Percentiles rank a stretch among this genome's conserved stretches.
Conservation (phyloP, 2,113 vertebrate species). For the Microtus pennsylvanicus region DNA sequence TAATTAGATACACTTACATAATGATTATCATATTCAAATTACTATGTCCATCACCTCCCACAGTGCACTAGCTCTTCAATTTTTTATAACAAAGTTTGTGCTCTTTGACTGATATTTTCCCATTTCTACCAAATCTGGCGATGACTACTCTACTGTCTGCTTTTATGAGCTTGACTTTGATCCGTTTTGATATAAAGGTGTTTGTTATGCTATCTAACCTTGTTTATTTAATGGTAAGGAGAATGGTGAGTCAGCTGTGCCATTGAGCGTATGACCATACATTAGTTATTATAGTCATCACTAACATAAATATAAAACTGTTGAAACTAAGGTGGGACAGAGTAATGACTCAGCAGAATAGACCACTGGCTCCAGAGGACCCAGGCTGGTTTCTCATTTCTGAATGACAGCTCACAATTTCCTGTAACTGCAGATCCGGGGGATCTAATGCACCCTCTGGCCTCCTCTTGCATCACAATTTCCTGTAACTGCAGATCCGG, state of each 20-base stretch:
- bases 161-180: not conserved
- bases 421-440: not conserved
- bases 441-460: not conserved
- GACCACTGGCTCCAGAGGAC: not conserved
- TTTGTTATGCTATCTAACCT: not conserved
- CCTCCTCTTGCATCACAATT: not conserved
- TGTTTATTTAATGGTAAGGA: not conserved
- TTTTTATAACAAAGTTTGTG: not conserved
- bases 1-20: not conserved
- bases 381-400: not conserved
- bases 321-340: not conserved
- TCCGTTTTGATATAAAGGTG: conserved; percentile 5
- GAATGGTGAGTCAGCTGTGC: not conserved
- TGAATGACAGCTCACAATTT: not conserved
- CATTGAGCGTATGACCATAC: not conserved
- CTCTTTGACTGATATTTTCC: not conserved
- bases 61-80: not conserved
- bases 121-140: not conserved
- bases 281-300: not conserved
- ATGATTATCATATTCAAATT: not conserved
- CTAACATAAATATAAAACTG: not conserved
- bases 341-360: not conserved
- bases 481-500: not conserved
- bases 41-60: not conserved
- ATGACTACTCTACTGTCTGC: not conserved